Conservation (phyloP, 1,140 invertebrate genomes). For the Sycobia sp. region DNA sequence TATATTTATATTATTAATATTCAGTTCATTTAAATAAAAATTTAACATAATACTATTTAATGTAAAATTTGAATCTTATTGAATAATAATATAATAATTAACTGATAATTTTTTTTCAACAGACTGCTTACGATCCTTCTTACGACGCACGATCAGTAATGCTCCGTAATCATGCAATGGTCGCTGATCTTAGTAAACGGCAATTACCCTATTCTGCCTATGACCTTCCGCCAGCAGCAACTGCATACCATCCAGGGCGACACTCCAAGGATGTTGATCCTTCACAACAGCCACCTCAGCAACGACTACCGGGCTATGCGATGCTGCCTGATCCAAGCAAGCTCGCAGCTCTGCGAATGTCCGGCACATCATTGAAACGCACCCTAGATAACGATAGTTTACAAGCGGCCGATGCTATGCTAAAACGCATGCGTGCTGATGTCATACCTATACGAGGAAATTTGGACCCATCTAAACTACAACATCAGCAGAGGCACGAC, state of each 20-base stretch:
- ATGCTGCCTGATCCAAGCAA: constrained; percentile 58
- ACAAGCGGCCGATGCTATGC: constrained; percentile 37
- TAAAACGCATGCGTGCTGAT: constrained; percentile 54
- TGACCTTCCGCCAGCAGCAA: constrained; percentile 42
- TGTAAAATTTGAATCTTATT: no score
- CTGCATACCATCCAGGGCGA: constrained; percentile 43
- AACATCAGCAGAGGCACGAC: constrained; percentile 43
- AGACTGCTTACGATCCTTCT: constrained; percentile 18
- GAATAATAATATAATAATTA: no score
- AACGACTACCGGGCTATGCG: constrained; percentile 54
- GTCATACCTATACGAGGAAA: constrained; percentile 46
- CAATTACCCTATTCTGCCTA: constrained; percentile 50
- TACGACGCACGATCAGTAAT: constrained; percentile 49
- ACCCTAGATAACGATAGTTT: constrained; percentile 49
- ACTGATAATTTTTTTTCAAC: background rate
- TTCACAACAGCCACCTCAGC: constrained; percentile 50
- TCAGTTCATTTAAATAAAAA: no score
- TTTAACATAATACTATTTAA: no score
- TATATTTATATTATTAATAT: no score
- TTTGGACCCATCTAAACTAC: constrained; percentile 41
- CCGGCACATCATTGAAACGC: constrained; percentile 46
- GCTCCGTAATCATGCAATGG: constrained; percentile 55
- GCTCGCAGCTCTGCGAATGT: constrained; percentile 51
- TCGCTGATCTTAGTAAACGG: constrained; percentile 56
- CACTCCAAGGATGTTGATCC: constrained; percentile 23